Evolutionary conservation across 2,797 vertebrate species (phyloP).

Genomic region (Malacoctenus gilli): DNA sequence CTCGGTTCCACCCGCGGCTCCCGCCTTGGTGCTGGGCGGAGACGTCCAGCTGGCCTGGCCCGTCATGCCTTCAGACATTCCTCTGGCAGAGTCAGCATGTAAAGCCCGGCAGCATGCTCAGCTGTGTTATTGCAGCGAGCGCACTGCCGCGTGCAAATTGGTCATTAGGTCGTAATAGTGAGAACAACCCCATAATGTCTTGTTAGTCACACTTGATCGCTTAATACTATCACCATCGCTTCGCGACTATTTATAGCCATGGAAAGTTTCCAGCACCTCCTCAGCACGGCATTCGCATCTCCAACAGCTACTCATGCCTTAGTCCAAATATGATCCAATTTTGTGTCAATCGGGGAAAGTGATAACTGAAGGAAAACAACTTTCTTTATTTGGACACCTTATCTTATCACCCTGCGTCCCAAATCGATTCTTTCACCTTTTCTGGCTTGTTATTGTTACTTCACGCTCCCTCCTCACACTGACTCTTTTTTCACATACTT

Average conservation of each 20-base stretch:
- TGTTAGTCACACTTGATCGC: conserved; percentile 42
- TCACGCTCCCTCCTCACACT: neutral
- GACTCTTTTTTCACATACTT: conserved; percentile 21
- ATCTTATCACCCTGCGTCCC: conserved; percentile 18
- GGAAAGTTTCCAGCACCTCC: conserved; percentile 15
- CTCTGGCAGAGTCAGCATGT: conserved; percentile 50
- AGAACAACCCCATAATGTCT: conserved; percentile 38
- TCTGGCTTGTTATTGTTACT: conserved; percentile 16
- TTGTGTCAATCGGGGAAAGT: conserved; percentile 11
- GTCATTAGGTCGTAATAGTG: conserved; percentile 38
- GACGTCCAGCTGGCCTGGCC: conserved; percentile 56
- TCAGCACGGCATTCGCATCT: conserved; percentile 14
- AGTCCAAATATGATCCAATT: conserved; percentile 12
- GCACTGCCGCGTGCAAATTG: conserved; percentile 47
- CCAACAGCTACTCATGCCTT: conserved; percentile 25
- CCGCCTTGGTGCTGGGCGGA: conserved; percentile 12
- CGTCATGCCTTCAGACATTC: conserved; percentile 59
- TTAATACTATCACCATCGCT: conserved; percentile 19
- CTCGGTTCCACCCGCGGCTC: conserved; percentile 22
- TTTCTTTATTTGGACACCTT: conserved; percentile 14
- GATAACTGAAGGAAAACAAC: neutral
- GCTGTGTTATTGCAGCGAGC: conserved; percentile 39
- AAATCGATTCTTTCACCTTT: conserved; percentile 32
- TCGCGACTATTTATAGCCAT: conserved; percentile 29
- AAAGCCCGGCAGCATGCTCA: conserved; percentile 43